phyloP scores from a whole-genome alignment of 2,888 invertebrate species.

The Watsonalla cultraria region DNA sequence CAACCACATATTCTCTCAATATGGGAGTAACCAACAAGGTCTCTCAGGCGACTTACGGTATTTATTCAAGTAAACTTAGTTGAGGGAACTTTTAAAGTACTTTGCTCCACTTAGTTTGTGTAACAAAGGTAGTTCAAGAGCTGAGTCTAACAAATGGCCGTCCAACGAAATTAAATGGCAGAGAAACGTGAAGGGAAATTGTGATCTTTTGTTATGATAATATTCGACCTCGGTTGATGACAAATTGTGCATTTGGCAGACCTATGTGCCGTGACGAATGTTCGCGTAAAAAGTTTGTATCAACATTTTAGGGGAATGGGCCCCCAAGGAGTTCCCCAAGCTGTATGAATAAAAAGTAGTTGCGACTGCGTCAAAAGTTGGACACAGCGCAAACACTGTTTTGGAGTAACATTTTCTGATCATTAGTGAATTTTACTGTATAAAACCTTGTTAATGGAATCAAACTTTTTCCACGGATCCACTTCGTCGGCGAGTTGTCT shows the following conservation, averaged over 20 bases:
- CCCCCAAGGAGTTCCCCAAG: background rate
- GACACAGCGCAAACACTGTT: background rate
- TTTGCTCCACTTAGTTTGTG: slow-evolving; percentile 31
- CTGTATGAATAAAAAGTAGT: slow-evolving; percentile 1
- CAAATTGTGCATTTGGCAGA: slow-evolving; percentile 41
- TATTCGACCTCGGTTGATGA: slow-evolving; percentile 39
- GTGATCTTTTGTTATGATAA: slow-evolving; percentile 47
- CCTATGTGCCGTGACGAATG: slow-evolving; percentile 14
- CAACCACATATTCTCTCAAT: slow-evolving; percentile 31
- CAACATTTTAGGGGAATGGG: slow-evolving; percentile 7
- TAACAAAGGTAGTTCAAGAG: slow-evolving; percentile 45
- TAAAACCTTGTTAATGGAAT: background rate
- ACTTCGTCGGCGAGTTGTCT: too few species aligned
- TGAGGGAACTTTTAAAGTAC: slow-evolving; percentile 44
- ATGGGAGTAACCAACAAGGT: slow-evolving; percentile 28
- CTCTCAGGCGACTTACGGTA: slow-evolving; percentile 29
- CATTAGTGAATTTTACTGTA: background rate
- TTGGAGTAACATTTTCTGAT: background rate
- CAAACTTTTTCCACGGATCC: too few species aligned
- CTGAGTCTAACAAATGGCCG: slow-evolving; percentile 41
- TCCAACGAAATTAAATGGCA: slow-evolving; percentile 38
- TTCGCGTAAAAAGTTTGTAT: slow-evolving; percentile 18
- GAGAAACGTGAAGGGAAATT: slow-evolving; percentile 30
- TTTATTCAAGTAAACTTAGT: slow-evolving; percentile 41
- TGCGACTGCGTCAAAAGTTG: background rate